These are phyloP conservation scores for Polietes domitor DNA, from an alignment of 2,888 invertebrate genomes.

Conservation along the genomic window DNA sequence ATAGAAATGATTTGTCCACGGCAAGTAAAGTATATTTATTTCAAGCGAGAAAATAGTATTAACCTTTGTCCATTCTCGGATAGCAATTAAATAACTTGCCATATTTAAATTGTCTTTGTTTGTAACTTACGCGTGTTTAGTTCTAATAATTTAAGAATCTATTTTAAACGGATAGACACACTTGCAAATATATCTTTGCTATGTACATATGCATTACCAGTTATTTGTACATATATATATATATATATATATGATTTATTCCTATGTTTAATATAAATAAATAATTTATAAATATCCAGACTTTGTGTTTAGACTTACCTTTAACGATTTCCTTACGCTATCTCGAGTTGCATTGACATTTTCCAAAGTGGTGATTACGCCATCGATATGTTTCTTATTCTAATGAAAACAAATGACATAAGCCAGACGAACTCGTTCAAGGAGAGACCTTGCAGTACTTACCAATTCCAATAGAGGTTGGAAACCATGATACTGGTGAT, in stretches of 20 bases:
- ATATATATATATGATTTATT: conserved; percentile 48
- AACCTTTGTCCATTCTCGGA: conserved; percentile 34
- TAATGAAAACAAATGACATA: conserved; percentile 54
- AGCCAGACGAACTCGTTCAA: background rate
- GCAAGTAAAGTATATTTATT: conserved; percentile 4
- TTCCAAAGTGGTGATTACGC: conserved; percentile 70
- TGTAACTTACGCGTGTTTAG: conserved; percentile 27
- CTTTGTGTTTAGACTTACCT: conserved; percentile 69
- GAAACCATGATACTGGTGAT: conserved; percentile 70
- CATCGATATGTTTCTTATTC: conserved; percentile 70
- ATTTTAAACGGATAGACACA: background rate
- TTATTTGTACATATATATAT: conserved; percentile 49
- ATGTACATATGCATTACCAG: conserved; percentile 9
- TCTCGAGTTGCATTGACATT: conserved; percentile 70
- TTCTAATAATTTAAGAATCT: background rate
- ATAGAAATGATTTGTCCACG: too few species aligned
- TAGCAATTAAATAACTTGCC: conserved; percentile 58
- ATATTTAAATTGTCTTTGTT: conserved; percentile 61
- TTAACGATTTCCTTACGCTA: conserved; percentile 70
- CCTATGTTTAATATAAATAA: conserved; percentile 51
- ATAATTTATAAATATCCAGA: conserved; percentile 26
- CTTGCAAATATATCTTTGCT: background rate
- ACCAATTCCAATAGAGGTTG: conserved; percentile 69
- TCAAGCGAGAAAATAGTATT: conserved; percentile 41
- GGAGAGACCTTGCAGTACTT: conserved; percentile 39